Evolutionary conservation across 1,140 invertebrate species (phyloP).

Genomic region (Drosophila subpulchrella): DNA sequence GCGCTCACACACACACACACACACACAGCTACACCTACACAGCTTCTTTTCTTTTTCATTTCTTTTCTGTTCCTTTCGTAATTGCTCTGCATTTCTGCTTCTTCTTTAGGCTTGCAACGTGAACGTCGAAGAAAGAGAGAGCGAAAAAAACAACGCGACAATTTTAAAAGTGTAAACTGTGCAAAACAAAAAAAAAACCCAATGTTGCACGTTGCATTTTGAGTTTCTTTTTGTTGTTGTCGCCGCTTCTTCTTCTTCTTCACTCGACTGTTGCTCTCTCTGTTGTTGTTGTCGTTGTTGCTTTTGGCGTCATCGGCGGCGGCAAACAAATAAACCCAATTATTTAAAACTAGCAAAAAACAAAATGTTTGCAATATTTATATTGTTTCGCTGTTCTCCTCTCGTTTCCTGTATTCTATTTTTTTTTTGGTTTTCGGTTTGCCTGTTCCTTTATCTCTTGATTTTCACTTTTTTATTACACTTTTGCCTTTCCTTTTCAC

Average conservation of each 20-base stretch:
- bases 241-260: slow-evolving; percentile 19
- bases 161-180: slow-evolving; percentile 49
- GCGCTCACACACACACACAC: slow-evolving; percentile 24
- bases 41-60: slow-evolving; percentile 45
- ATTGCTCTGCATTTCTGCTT: slow-evolving; percentile 16
- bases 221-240: slow-evolving; percentile 40
- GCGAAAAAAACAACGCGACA: slow-evolving; percentile 33
- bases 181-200: slow-evolving; percentile 48
- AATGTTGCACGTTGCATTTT: slow-evolving; percentile 55
- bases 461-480: slow-evolving; percentile 41
- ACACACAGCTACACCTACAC: slow-evolving; percentile 49
- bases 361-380: slow-evolving; percentile 6
- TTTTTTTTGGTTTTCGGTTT: slow-evolving; percentile 6
- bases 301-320: slow-evolving; percentile 55
- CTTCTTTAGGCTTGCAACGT: slow-evolving; percentile 35
- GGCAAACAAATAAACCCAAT: slow-evolving; percentile 5
- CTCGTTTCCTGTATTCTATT: not conserved
- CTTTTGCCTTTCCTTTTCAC: slow-evolving; percentile 56
- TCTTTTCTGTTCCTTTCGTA: slow-evolving; percentile 38
- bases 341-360: not conserved
- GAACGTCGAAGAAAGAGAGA: slow-evolving; percentile 9
- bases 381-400: slow-evolving; percentile 11
- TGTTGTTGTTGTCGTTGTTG: slow-evolving; percentile 25
- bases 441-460: slow-evolving; percentile 23
- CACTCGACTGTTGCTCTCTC: slow-evolving; percentile 22